phyloP scores from a whole-genome alignment of 2,888 invertebrate genomes.

The Polydrusus pterygomalis region DNA sequence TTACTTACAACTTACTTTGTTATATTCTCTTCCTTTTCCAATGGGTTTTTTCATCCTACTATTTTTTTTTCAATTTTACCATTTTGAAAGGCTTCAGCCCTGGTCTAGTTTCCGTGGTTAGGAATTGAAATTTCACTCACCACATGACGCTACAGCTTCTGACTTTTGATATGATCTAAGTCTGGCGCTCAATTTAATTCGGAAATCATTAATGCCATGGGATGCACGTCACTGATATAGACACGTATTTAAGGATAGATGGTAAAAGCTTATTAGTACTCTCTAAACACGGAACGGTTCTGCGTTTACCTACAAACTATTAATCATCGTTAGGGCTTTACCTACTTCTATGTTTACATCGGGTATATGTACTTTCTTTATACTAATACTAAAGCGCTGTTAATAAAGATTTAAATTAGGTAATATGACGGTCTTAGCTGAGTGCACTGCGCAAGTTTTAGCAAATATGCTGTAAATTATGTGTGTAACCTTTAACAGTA shows the following conservation, averaged over 20 bases:
- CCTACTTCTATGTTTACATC: slow-evolving; percentile 40
- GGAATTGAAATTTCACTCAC: too few relatives aligned
- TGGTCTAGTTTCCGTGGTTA: too few relatives aligned
- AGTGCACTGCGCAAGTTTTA: background rate
- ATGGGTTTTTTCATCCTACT: too few relatives aligned
- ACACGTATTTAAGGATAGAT: slow-evolving; percentile 39
- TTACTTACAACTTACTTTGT: too few relatives aligned
- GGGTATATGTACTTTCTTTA: slow-evolving; percentile 31
- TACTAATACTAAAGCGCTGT: slow-evolving; percentile 11
- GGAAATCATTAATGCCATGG: too few relatives aligned
- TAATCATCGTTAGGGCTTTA: slow-evolving; percentile 42
- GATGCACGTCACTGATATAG: background rate
- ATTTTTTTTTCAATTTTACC: too few relatives aligned
- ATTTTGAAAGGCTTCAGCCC: too few relatives aligned
- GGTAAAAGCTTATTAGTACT: slow-evolving; percentile 38
- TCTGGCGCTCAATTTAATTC: too few relatives aligned
- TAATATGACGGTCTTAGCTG: background rate
- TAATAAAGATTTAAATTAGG: slow-evolving; percentile 32
- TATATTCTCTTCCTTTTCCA: too few relatives aligned
- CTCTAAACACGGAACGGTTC: slow-evolving; percentile 21
- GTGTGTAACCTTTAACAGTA: too few relatives aligned
- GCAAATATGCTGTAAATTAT: slow-evolving; percentile 3
- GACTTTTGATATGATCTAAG: too few relatives aligned
- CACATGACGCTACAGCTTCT: too few relatives aligned
- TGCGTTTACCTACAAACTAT: slow-evolving; percentile 37